Conservation (phyloP, 1,140 invertebrate genomes). For the Drosophila watanabei region DNA sequence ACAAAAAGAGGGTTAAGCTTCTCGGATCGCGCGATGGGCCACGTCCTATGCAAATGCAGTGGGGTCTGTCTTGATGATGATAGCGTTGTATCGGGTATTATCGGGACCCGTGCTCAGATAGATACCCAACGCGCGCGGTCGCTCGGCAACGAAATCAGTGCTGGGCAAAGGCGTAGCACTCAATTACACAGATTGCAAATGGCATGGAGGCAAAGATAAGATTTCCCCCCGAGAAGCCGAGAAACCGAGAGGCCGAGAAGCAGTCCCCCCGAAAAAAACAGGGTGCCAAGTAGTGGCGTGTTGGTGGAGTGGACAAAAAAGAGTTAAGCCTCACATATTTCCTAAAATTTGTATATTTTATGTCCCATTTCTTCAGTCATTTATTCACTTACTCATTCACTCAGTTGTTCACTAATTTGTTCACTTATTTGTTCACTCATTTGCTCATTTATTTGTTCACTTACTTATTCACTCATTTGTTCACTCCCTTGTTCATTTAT, state of each 20-base stretch:
- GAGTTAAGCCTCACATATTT: neutral
- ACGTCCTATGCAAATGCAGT: conserved; percentile 50
- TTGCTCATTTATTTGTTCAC: too few relatives aligned
- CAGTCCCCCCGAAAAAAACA: conserved; percentile 30
- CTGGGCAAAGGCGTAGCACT: conserved; percentile 47
- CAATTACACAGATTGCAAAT: conserved; percentile 77
- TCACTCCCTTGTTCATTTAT: too few relatives aligned
- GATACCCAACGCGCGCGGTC: neutral
- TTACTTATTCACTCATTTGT: too few relatives aligned
- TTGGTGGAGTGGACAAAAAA: neutral
- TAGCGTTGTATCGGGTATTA: conserved; percentile 19
- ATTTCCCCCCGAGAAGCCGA: conserved; percentile 36
- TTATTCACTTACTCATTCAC: too few relatives aligned
- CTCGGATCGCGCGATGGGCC: neutral
- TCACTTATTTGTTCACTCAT: too few relatives aligned
- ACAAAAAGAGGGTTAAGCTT: neutral
- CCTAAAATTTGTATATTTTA: neutral
- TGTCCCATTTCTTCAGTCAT: too few relatives aligned
- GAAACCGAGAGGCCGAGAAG: conserved; percentile 3
- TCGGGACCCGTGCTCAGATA: conserved; percentile 4
- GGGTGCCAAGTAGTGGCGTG: conserved; percentile 35
- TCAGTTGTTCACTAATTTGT: too few relatives aligned
- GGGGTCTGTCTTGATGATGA: neutral
- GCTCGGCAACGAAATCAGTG: conserved; percentile 52
- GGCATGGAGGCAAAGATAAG: conserved; percentile 70